Conservation (phyloP, 2,888 invertebrate species). For the Archips crataeganus region DNA sequence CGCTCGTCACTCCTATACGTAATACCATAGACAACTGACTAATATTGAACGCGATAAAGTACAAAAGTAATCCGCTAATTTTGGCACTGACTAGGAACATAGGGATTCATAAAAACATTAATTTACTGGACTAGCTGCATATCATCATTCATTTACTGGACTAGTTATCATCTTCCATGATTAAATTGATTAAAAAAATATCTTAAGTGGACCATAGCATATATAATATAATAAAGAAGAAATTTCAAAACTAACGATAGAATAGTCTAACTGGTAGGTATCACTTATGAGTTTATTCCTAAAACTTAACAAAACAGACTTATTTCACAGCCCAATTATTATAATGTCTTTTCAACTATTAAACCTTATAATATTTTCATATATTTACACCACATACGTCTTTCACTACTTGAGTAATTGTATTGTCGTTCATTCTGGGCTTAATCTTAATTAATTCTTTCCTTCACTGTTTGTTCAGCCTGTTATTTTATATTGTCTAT, state of each 20-base stretch:
- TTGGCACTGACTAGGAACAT: not conserved
- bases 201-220: not conserved
- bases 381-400: not conserved
- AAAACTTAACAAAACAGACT: constrained; percentile 26
- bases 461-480: not conserved
- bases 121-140: not conserved
- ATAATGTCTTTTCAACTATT: constrained; percentile 7
- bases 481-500: not conserved
- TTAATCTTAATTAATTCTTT: not conserved
- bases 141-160: not conserved
- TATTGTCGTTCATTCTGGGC: not conserved
- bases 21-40: not conserved
- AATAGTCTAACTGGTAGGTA: constrained; percentile 31
- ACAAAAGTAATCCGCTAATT: not conserved
- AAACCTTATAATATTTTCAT: not conserved
- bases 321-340: constrained; percentile 32
- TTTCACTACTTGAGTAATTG: not conserved
- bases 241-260: not conserved
- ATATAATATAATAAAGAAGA: not conserved
- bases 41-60: not conserved
- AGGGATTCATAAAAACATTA: not conserved
- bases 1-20: not conserved
- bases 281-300: constrained; percentile 14
- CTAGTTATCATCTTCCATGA: not conserved
- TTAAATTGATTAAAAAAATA: not conserved